Evolutionary conservation across 2,888 invertebrate genomes (phyloP).

Genomic region (Yponomeuta plumbellus): DNA sequence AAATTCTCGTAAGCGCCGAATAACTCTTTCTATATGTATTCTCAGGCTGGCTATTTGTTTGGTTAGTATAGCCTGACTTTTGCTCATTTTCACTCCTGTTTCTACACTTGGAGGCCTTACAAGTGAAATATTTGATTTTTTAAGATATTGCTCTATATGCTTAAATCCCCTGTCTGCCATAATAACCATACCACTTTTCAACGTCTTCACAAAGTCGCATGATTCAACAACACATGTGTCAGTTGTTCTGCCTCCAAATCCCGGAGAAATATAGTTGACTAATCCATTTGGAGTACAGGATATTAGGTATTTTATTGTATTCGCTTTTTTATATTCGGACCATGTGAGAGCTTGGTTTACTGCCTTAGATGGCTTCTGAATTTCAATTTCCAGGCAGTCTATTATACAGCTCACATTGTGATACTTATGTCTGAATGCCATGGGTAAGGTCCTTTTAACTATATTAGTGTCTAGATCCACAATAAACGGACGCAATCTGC

Average conservation of each 20-base stretch:
- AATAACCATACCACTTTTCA: slow-evolving; percentile 6
- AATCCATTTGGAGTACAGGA: slow-evolving; percentile 17
- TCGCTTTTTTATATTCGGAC: slow-evolving; percentile 17
- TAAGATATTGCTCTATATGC: slow-evolving; percentile 10
- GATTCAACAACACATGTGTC: slow-evolving; percentile 13
- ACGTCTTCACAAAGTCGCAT: slow-evolving; percentile 11
- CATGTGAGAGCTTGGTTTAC: slow-evolving; percentile 14
- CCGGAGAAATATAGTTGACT: slow-evolving; percentile 16
- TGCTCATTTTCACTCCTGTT: slow-evolving; percentile 1
- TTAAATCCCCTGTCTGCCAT: slow-evolving; percentile 20
- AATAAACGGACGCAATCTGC: slow-evolving; percentile 9
- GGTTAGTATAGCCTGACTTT: slow-evolving; percentile 15
- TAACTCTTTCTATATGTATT: slow-evolving; percentile 17
- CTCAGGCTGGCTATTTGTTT: slow-evolving; percentile 18
- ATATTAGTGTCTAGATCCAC: background rate
- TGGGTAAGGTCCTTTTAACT: slow-evolving; percentile 14
- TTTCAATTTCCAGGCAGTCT: slow-evolving; percentile 15
- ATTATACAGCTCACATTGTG: slow-evolving; percentile 14
- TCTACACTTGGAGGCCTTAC: slow-evolving; percentile 17
- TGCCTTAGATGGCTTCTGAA: slow-evolving; percentile 18
- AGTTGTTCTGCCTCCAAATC: slow-evolving; percentile 14
- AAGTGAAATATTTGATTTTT: background rate
- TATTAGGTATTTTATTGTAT: slow-evolving; percentile 16
- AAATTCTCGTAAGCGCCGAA: slow-evolving; percentile 18
- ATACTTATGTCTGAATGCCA: slow-evolving; percentile 16